Evolutionary conservation across 53 echinoderm and acorn worm genomes (phyloP).

Genomic region (Paracentrotus lividus): DNA sequence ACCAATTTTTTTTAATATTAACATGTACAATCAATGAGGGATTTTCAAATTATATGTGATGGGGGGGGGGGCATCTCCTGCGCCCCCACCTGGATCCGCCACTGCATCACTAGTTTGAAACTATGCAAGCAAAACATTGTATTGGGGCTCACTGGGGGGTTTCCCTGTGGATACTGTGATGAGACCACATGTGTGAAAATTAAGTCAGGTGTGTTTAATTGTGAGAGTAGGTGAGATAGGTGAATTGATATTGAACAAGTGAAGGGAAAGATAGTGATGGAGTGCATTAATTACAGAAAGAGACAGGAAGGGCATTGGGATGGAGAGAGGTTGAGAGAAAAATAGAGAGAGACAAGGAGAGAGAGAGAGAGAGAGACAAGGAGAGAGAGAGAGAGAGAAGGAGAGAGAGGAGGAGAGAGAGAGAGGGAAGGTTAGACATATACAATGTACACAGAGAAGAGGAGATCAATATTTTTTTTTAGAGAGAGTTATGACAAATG

Average conservation of each 20-base stretch:
- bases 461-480: too few species aligned
- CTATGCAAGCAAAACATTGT: constrained; percentile 49
- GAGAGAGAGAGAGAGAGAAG: background rate
- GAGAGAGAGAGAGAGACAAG: background rate
- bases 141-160: background rate
- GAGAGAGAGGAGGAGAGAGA: background rate
- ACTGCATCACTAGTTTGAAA: too few species aligned
- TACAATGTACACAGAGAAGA: background rate
- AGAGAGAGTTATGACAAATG: too few species aligned
- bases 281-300: too few species aligned
- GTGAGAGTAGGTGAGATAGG: background rate
- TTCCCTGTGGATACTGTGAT: background rate
- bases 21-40: too few species aligned
- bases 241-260: background rate
- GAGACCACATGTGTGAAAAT: constrained; percentile 30
- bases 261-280: too few species aligned
- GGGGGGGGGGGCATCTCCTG: too few species aligned
- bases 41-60: too few species aligned
- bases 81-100: too few species aligned
- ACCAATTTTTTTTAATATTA: too few species aligned
- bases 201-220: constrained; percentile 41
- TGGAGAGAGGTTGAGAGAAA: background rate
- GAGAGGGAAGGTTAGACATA: background rate
- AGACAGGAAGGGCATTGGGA: background rate
- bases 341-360: background rate